phyloP scores from a whole-genome alignment of 1,140 invertebrate species.

The Drosophila trapezifrons region DNA sequence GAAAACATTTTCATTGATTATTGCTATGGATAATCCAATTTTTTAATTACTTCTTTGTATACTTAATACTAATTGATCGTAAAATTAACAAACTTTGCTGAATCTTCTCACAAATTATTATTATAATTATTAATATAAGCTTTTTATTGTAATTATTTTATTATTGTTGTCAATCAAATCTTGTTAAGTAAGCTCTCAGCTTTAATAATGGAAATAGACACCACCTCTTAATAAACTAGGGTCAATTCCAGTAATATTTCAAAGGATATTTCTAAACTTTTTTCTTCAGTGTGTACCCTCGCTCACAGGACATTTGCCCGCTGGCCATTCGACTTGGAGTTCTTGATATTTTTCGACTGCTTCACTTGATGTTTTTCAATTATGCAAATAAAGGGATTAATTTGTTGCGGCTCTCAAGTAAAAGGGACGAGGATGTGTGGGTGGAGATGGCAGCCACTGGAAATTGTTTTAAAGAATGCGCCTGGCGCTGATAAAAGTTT shows the following conservation, averaged over 20 bases:
- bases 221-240: too few relatives aligned
- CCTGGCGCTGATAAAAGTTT: slow-evolving; percentile 69
- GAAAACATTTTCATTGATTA: too few relatives aligned
- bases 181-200: too few relatives aligned
- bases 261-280: background rate
- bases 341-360: slow-evolving; percentile 73
- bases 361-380: slow-evolving; percentile 79
- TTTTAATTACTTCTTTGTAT: too few relatives aligned
- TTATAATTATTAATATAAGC: too few relatives aligned
- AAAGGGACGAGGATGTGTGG: background rate
- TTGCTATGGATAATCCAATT: background rate
- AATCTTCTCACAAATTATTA: too few relatives aligned
- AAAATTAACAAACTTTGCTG: too few relatives aligned
- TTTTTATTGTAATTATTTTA: too few relatives aligned
- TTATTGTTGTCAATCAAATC: too few relatives aligned
- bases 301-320: slow-evolving; percentile 21
- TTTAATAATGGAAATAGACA: too few relatives aligned
- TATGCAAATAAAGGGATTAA: slow-evolving; percentile 83
- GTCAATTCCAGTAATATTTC: too few relatives aligned
- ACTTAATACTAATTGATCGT: too few relatives aligned
- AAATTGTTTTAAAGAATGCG: slow-evolving; percentile 80
- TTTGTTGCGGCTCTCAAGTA: slow-evolving; percentile 60
- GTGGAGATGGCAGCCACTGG: slow-evolving; percentile 15
- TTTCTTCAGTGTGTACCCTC: slow-evolving; percentile 3
- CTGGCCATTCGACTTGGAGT: slow-evolving; percentile 55